Conservation (phyloP, 2,113 vertebrate species). For the Cercopithecus mona region DNA sequence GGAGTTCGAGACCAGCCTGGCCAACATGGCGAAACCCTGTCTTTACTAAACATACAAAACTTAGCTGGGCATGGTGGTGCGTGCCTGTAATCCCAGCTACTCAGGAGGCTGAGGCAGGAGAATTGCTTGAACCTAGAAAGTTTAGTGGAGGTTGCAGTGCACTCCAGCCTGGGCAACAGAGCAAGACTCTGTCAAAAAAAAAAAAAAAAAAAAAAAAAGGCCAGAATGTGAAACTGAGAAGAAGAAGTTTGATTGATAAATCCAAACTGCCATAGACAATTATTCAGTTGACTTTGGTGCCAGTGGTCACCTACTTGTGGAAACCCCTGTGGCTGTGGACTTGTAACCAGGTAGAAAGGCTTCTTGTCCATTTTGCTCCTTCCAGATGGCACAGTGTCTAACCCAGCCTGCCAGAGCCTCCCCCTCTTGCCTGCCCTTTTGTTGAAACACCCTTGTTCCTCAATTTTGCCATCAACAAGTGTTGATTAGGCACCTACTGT, state of each 20-base stretch:
- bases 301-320: fast-evolving
- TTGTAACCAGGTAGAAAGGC: neutral
- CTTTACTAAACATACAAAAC: no score
- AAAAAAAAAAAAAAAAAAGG: neutral
- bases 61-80: no score
- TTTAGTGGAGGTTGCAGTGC: no score
- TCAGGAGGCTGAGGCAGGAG: no score
- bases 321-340: neutral
- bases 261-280: no score
- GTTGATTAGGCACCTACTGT: neutral
- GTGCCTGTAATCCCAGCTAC: no score
- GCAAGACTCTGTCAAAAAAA: no score
- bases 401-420: neutral
- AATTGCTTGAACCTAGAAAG: no score
- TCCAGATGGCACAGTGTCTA: fast-evolving
- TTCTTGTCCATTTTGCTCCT: fast-evolving
- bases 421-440: neutral
- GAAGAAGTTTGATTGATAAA: neutral
- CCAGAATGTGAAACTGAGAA: no score
- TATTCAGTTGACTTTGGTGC: neutral
- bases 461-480: neutral
- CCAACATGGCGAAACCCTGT: no score
- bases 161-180: no score
- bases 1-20: no score
- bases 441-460: neutral